Evolutionary conservation across 2,113 vertebrate species (phyloP).

Genomic region (Cynocephalus volans): DNA sequence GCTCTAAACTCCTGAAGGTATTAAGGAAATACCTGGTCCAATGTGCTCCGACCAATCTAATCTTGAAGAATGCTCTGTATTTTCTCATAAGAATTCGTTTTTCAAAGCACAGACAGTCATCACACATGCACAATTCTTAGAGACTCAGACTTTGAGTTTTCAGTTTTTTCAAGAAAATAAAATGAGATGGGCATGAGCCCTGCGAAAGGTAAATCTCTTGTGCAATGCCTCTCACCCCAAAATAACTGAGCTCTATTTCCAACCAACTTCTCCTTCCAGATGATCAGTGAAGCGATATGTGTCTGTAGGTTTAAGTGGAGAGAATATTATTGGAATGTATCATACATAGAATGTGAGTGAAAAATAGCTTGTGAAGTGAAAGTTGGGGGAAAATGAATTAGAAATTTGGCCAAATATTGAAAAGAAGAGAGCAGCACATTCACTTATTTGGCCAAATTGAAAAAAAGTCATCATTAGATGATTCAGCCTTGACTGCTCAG

Average conservation of each 20-base stretch:
- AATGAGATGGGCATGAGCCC: neutral
- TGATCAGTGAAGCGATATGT: neutral
- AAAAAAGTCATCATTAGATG: neutral
- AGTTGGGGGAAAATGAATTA: conserved; percentile 8
- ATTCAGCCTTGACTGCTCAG: neutral
- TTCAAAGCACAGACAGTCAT: neutral
- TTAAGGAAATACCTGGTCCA: neutral
- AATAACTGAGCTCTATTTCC: conserved; percentile 1
- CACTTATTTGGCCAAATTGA: neutral
- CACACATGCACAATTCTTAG: neutral
- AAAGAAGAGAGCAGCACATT: neutral
- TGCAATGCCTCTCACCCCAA: neutral
- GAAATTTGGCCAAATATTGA: conserved; percentile 49
- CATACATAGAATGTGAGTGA: neutral
- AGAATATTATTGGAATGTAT: conserved; percentile 8
- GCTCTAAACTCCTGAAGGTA: neutral
- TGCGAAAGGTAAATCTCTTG: neutral
- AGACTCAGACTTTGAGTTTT: neutral
- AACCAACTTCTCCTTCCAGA: neutral
- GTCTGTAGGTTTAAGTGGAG: neutral
- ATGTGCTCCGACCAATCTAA: neutral
- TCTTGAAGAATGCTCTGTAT: neutral
- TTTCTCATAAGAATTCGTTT: conserved; percentile 1
- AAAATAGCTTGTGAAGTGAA: neutral
- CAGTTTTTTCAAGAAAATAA: neutral